Evolutionary conservation across 2,888 invertebrate genomes (phyloP).

Genomic region (Psococerastis gibbosa): DNA sequence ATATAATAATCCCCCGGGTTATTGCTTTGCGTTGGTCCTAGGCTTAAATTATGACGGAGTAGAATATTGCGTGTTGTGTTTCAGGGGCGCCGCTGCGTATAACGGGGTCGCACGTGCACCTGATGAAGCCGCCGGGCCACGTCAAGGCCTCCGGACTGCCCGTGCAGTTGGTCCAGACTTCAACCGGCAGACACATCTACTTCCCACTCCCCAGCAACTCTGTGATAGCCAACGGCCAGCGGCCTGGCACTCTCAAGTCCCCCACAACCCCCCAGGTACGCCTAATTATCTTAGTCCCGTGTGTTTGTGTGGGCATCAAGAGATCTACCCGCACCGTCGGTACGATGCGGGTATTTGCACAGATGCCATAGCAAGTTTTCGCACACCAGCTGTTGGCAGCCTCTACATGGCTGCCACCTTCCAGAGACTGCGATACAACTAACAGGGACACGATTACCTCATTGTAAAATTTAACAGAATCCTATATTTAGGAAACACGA

Average conservation of each 20-base stretch:
- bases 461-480: too few relatives aligned
- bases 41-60: too few relatives aligned
- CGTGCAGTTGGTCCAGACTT: conserved; percentile 51
- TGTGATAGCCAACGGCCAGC: conserved; percentile 34
- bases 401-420: conserved; percentile 24
- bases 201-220: conserved; percentile 31
- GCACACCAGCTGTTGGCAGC: not conserved
- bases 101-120: conserved; percentile 20
- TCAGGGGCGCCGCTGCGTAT: conserved; percentile 16
- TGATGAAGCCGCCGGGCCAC: conserved; percentile 25
- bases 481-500: too few relatives aligned
- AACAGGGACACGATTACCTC: too few relatives aligned
- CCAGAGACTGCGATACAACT: not conserved
- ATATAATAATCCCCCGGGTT: too few relatives aligned
- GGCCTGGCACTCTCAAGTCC: conserved; percentile 18
- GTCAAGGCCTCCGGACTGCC: conserved; percentile 25
- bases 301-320: too few relatives aligned
- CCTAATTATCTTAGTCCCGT: too few relatives aligned
- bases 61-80: too few relatives aligned
- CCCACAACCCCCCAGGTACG: not conserved
- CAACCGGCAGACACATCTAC: conserved; percentile 47
- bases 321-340: not conserved
- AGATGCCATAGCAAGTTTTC: not conserved
- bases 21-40: too few relatives aligned
- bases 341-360: not conserved